Evolutionary conservation across 2,888 invertebrate species (phyloP).

Genomic region (Catocala nupta): DNA sequence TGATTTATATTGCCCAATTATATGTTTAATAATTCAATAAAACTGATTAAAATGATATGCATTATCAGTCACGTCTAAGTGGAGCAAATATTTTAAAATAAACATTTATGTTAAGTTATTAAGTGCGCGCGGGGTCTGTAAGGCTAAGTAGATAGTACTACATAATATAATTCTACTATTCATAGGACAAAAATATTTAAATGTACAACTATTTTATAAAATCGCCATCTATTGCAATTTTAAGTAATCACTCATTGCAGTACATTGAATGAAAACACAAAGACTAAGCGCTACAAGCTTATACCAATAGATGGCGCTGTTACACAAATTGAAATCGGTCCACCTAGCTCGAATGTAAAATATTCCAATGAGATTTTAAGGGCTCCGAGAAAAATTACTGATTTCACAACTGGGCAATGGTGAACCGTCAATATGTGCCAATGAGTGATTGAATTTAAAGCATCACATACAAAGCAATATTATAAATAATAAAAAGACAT

Average conservation of each 20-base stretch:
- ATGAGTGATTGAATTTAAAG: slow-evolving; percentile 78
- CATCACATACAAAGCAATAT: slow-evolving; percentile 61
- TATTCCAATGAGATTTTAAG: slow-evolving; percentile 74
- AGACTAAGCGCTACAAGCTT: slow-evolving; percentile 33
- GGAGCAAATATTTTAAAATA: not conserved
- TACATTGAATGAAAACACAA: slow-evolving; percentile 24
- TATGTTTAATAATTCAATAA: too few relatives aligned
- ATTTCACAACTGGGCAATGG: slow-evolving; percentile 73
- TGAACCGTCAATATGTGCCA: slow-evolving; percentile 71
- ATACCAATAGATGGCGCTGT: slow-evolving; percentile 80
- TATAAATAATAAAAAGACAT: slow-evolving; percentile 52
- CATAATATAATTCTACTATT: not conserved
- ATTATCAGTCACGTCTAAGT: too few relatives aligned
- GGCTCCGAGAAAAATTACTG: slow-evolving; percentile 38
- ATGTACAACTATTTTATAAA: slow-evolving; percentile 19
- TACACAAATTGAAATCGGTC: slow-evolving; percentile 76
- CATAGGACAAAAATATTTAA: slow-evolving; percentile 15
- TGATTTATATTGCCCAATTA: too few relatives aligned
- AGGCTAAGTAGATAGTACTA: too few relatives aligned
- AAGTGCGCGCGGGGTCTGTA: too few relatives aligned
- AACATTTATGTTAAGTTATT: too few relatives aligned
- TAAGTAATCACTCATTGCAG: slow-evolving; percentile 27
- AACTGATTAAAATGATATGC: too few relatives aligned
- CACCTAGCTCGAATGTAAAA: slow-evolving; percentile 57
- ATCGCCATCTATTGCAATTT: slow-evolving; percentile 73